These are phyloP conservation scores for Rhinichthys osculus DNA, from an alignment of 2,797 vertebrate species.

Conservation along the genomic window DNA sequence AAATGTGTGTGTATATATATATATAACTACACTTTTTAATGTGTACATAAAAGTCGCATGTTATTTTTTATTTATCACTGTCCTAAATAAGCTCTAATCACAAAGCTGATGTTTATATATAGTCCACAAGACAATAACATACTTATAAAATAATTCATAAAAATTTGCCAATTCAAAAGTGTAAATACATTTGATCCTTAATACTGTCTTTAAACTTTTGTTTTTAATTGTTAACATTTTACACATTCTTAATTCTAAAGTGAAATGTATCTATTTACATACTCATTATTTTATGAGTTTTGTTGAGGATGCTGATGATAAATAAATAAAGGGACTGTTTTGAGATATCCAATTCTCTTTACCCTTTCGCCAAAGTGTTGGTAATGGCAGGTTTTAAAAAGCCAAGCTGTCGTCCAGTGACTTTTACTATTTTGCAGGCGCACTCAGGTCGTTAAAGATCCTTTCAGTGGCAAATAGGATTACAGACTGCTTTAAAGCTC, in stretches of 20 bases:
- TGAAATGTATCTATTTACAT: not conserved
- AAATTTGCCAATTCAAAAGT: not conserved
- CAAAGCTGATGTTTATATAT: not conserved
- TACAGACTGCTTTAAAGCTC: conserved; percentile 63
- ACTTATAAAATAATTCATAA: not conserved
- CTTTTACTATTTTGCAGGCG: conserved; percentile 55
- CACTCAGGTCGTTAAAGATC: conserved; percentile 73
- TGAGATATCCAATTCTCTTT: not conserved
- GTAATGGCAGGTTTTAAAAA: conserved; percentile 47
- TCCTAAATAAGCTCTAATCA: no score
- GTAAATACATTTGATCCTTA: not conserved
- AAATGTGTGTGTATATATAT: no score
- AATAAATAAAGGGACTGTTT: not conserved
- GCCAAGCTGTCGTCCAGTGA: conserved; percentile 57
- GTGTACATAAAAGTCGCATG: no score
- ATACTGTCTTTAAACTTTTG: not conserved
- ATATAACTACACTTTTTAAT: no score
- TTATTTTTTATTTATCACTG: no score
- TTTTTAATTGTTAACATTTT: no score
- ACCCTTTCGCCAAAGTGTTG: conserved; percentile 11
- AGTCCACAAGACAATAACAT: not conserved
- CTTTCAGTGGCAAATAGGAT: conserved; percentile 75
- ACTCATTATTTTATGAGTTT: conserved; percentile 14
- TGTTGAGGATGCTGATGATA: conserved; percentile 38
- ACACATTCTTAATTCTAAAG: not conserved